Base-by-base conservation (phyloP, 2,113 vertebrate genomes). In the Grus americana region DNA sequence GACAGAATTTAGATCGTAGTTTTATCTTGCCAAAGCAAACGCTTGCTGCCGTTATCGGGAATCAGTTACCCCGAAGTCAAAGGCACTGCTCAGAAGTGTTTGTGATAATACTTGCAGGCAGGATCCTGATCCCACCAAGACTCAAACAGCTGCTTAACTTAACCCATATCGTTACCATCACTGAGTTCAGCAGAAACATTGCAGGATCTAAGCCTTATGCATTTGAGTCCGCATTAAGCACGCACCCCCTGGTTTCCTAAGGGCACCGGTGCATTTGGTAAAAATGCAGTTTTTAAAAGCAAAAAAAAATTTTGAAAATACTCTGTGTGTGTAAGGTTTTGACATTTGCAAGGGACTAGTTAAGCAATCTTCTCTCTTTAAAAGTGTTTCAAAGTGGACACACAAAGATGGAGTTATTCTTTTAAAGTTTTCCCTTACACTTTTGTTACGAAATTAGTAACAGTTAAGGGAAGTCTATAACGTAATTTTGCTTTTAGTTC, bases 191-290 rank as follows among this genome's bases (percentile, higher is more conserved):
- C 16, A 70, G 57, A 3, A 71, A 47, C n/a, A 2, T 42, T n/a
- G 58, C 66, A n/a, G 27, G 22, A 18, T 1, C 16, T 66, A 20
- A 55, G 79, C 46, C 74, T 52, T 52, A 12, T 1, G 1, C 4
- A 2, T 79, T 21, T 1, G 3, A 36, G 54, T 19, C 58, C 9
- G 4, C 0, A 4, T 22, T 44, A 12, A 71, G 18, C 72, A 8
- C 0, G 0, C 4, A 19, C 14, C 42, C 26, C 0, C 0, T 15
- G 44, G 26, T 40, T 84, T 74, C 61, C 49, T 26, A 54, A 65
- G 21, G 68, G 17, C 65, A 74, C 9, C 22, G 3, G 52, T n/a
- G 65, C 32, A 10, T 26, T 71, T 46, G 46, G 24, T 44, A 47
- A 54, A 73, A 59, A 19, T 14, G 16, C 55, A 22, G 1, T 29